phyloP scores from a whole-genome alignment of 2,113 vertebrate species.

The Anarhynchus alexandrinus region DNA sequence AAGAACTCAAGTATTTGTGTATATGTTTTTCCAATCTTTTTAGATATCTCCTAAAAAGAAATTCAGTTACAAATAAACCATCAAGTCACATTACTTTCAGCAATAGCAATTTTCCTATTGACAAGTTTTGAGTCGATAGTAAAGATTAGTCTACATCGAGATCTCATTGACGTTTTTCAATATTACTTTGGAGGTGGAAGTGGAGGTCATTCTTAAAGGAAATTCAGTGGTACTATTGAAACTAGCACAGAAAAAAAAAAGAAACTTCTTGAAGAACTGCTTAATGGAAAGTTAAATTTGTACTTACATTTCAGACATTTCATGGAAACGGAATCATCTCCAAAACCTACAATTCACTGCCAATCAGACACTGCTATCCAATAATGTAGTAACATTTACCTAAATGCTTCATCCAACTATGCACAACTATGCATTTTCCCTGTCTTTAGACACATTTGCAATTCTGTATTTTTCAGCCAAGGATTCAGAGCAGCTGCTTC shows the following conservation, averaged over 20 bases:
- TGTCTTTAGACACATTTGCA: neutral
- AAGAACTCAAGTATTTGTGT: neutral
- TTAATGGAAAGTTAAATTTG: neutral
- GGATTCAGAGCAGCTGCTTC: neutral
- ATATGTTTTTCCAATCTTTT: neutral
- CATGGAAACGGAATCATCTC: rapidly evolving
- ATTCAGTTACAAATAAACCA: neutral
- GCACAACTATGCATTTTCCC: neutral
- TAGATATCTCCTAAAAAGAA: neutral
- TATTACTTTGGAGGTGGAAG: neutral
- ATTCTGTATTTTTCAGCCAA: neutral
- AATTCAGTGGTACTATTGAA: neutral
- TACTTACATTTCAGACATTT: neutral
- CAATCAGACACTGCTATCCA: neutral
- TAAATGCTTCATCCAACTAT: neutral
- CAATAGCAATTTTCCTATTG: neutral
- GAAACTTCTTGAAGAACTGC: neutral
- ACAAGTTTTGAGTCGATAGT: neutral
- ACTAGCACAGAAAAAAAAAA: neutral
- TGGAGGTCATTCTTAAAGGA: neutral
- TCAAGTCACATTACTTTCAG: neutral
- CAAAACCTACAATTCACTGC: neutral
- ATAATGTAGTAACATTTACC: neutral
- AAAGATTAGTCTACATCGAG: neutral
- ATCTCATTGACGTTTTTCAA: neutral